Conservation (phyloP, 2,888 invertebrate genomes). For the Exocentrus adspersus region DNA sequence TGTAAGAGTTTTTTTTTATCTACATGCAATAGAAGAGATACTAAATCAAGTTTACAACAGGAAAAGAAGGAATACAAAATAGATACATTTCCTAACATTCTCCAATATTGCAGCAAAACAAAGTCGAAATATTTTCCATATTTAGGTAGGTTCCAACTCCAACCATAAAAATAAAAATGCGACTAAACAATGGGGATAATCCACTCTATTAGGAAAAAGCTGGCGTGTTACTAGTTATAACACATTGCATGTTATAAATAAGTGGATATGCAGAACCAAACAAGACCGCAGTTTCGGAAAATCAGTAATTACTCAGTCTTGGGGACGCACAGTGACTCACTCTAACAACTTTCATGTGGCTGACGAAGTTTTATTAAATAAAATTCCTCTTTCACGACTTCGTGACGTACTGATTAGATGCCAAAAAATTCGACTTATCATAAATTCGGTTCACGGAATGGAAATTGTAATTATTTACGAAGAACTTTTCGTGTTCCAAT, state of each 20-base stretch:
- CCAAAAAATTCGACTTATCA: slow-evolving; percentile 24
- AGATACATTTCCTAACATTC: no score
- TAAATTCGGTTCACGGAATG: slow-evolving; percentile 22
- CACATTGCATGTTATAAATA: background rate
- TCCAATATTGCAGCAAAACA: no score
- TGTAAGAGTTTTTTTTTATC: no score
- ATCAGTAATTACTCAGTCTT: slow-evolving; percentile 1
- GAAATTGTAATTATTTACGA: slow-evolving; percentile 33
- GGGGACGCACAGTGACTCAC: slow-evolving; percentile 18
- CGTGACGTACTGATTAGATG: slow-evolving; percentile 26
- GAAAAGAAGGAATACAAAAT: no score
- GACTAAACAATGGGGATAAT: no score
- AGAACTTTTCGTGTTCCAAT: slow-evolving; percentile 33
- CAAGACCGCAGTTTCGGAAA: background rate
- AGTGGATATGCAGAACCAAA: background rate
- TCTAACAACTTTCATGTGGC: slow-evolving; percentile 13
- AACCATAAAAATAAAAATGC: no score
- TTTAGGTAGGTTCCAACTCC: no score
- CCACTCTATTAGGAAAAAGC: background rate
- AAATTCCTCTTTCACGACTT: slow-evolving; percentile 16
- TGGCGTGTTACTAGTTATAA: background rate
- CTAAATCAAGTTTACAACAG: no score
- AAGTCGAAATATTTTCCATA: no score
- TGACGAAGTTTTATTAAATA: slow-evolving; percentile 22
- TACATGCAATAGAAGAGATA: no score